Percentiles rank a stretch among this genome's conserved stretches.
phyloP scores from a whole-genome alignment of 1,140 invertebrate genomes.

The Thaumatotibia leucotreta region DNA sequence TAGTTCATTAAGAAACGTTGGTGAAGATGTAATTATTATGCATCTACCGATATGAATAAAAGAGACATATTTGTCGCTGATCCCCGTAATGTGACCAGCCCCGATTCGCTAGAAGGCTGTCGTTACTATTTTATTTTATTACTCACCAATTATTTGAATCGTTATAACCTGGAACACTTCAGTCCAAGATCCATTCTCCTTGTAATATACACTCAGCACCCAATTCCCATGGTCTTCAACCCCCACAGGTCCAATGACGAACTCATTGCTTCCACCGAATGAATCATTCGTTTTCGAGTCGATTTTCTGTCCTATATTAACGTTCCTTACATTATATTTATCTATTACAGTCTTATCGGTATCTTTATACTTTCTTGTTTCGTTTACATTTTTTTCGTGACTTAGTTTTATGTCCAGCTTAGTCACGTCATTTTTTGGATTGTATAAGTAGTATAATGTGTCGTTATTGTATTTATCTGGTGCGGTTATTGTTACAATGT shows the following conservation, averaged over 20 bases:
- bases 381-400: too few species aligned
- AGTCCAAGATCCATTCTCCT: conserved; percentile 30
- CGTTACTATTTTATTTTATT: background rate
- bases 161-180: conserved; percentile 56
- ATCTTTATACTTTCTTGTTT: background rate
- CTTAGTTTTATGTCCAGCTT: conserved; percentile 34
- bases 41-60: too few species aligned
- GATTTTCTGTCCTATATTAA: background rate
- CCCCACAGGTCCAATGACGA: conserved; percentile 47
- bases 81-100: too few species aligned
- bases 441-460: conserved; percentile 38
- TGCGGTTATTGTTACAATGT: conserved; percentile 43
- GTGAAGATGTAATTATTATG: too few species aligned
- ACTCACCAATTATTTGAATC: conserved; percentile 48
- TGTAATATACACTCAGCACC: conserved; percentile 44
- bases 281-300: conserved; percentile 17
- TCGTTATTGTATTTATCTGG: conserved; percentile 32
- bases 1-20: too few species aligned
- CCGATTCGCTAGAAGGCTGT: too few species aligned
- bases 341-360: background rate
- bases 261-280: conserved; percentile 25
- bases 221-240: conserved; percentile 59
- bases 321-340: background rate
- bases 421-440: conserved; percentile 38
- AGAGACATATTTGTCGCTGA: too few species aligned